Percentiles rank a stretch among this genome's conserved stretches.
These are phyloP conservation scores for Peromyscus melanophrys DNA, from an alignment of 2,797 vertebrate genomes.

Conservation along the genomic window DNA sequence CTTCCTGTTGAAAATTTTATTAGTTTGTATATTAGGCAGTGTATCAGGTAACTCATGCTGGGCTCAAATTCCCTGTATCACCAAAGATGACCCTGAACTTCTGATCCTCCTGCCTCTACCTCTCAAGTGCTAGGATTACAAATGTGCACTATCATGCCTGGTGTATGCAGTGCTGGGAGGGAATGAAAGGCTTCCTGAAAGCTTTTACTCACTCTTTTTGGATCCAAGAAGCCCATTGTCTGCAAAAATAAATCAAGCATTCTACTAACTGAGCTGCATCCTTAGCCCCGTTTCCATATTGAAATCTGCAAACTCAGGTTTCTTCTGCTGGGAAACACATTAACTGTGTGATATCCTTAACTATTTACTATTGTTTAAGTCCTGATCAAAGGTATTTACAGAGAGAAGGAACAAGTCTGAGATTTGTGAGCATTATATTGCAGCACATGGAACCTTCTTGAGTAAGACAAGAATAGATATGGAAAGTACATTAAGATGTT, in stretches of 20 bases:
- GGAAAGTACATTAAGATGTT: background rate
- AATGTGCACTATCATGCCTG: background rate
- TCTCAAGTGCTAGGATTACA: background rate
- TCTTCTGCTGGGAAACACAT: slow-evolving; percentile 18
- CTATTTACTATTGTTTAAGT: background rate
- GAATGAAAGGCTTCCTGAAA: background rate
- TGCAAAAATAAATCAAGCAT: background rate
- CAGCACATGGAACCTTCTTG: background rate
- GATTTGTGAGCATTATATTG: background rate
- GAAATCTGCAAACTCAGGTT: slow-evolving; percentile 45
- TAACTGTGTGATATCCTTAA: background rate
- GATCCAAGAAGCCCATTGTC: too few species aligned
- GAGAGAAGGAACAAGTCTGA: background rate
- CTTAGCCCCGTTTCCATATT: background rate
- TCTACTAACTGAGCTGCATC: background rate
- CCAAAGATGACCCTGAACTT: background rate
- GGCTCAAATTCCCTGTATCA: background rate
- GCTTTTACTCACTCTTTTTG: too few species aligned
- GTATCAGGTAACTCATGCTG: background rate
- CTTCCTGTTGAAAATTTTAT: slow-evolving; percentile 13
- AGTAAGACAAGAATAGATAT: background rate
- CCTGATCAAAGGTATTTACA: slow-evolving; percentile 3
- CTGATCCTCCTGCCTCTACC: background rate
- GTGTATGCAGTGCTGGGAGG: background rate
- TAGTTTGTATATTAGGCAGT: background rate